A percentile compares a stretch with the other conserved stretches of the same genome.
These are phyloP conservation scores for Jacana jacana DNA, from an alignment of 2,113 vertebrate species.

Conservation along the genomic window DNA sequence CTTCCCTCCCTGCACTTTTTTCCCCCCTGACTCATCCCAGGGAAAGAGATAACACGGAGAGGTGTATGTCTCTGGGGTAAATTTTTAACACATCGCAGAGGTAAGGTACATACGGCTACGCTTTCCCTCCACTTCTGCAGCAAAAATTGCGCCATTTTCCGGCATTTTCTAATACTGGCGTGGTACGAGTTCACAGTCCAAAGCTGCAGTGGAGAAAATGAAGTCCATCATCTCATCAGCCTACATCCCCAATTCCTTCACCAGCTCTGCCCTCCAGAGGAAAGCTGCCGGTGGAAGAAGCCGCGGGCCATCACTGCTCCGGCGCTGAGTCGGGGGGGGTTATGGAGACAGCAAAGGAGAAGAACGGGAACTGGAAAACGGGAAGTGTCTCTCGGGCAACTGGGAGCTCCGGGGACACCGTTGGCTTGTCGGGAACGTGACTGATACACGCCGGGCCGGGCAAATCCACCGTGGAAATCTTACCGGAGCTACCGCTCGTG, in stretches of 20 bases:
- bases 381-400: neutral
- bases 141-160: rapidly evolving
- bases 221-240: neutral
- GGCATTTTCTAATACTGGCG: neutral
- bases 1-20: neutral
- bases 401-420: neutral
- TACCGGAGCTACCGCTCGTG: neutral
- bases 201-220: neutral
- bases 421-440: neutral
- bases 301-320: neutral
- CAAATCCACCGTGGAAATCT: neutral
- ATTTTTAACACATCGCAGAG: neutral
- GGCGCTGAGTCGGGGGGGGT: rapidly evolving
- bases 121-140: neutral
- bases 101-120: neutral
- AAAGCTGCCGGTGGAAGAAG: neutral
- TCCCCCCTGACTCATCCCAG: neutral
- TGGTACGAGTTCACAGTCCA: neutral
- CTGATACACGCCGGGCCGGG: neutral
- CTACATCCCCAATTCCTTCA: neutral
- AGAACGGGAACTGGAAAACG: neutral
- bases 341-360: neutral
- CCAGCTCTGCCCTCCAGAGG: neutral
- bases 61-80: neutral
- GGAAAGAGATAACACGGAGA: neutral